Conservation (phyloP, 2,113 vertebrate genomes). For the Paradoxurus hermaphroditus region DNA sequence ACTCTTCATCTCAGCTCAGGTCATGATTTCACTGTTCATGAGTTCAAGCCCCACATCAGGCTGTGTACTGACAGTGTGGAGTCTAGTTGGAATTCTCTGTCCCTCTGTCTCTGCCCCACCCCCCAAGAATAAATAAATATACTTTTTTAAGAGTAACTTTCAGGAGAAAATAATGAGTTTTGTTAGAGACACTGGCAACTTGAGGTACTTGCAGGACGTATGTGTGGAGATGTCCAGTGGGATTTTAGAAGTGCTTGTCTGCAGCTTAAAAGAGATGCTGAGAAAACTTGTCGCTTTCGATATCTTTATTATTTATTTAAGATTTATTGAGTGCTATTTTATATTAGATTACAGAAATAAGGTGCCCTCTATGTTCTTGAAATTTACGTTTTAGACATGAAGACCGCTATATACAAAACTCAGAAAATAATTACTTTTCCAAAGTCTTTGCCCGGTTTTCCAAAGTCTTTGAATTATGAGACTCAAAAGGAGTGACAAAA, state of each 20-base stretch:
- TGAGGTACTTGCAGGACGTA: neutral
- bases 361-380: neutral
- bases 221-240: neutral
- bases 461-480: conserved; percentile 8
- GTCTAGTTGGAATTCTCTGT: too few relatives aligned
- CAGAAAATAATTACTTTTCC: too few relatives aligned
- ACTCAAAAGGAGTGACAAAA: neutral
- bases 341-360: conserved; percentile 26
- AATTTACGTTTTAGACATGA: conserved; percentile 18
- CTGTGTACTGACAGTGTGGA: too few relatives aligned
- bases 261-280: neutral
- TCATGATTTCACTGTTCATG: too few relatives aligned
- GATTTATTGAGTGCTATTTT: neutral
- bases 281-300: neutral
- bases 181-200: neutral
- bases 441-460: too few relatives aligned
- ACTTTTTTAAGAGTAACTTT: neutral
- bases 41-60: too few relatives aligned
- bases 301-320: neutral
- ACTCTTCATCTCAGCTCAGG: too few relatives aligned
- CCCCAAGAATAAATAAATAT: too few relatives aligned
- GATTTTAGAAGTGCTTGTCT: neutral
- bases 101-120: too few relatives aligned
- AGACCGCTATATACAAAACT: neutral
- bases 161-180: neutral